Conservation (phyloP, 2,888 invertebrate species). For the Heliconius erato region DNA sequence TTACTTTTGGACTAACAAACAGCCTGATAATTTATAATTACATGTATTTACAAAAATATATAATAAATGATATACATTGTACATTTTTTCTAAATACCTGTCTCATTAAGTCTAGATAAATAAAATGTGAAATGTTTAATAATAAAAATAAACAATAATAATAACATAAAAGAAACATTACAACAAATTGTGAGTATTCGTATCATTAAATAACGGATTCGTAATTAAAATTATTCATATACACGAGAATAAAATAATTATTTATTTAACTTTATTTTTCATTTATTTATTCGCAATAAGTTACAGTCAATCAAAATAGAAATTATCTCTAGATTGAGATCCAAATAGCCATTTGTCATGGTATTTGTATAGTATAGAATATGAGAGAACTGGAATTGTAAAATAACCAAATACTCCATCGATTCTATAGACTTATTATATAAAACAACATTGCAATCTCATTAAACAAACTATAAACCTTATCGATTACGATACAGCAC, state of each 20-base stretch:
- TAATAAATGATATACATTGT: background rate
- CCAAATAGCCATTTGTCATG: slow-evolving; percentile 7
- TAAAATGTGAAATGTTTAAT: slow-evolving; percentile 2
- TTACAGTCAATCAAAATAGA: background rate
- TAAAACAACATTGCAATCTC: slow-evolving; percentile 30
- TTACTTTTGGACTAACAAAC: background rate
- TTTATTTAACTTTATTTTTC: background rate
- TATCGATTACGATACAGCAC: slow-evolving; percentile 50
- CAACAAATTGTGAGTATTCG: slow-evolving; percentile 18
- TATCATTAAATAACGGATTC: background rate
- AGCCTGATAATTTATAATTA: background rate
- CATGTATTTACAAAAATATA: background rate
- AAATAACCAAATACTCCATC: slow-evolving; percentile 10
- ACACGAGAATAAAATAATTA: background rate
- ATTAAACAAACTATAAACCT: slow-evolving; percentile 26
- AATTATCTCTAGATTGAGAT: slow-evolving; percentile 21
- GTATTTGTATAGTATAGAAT: background rate
- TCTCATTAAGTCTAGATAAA: background rate
- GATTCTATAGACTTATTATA: background rate
- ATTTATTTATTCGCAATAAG: background rate
- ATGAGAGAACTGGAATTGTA: background rate
- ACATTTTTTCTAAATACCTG: background rate
- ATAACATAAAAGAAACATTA: slow-evolving; percentile 21
- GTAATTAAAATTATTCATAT: background rate
- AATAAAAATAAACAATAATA: slow-evolving; percentile 10